Conservation (phyloP, 2,113 vertebrate species). For the Scophthalmus maximus region DNA sequence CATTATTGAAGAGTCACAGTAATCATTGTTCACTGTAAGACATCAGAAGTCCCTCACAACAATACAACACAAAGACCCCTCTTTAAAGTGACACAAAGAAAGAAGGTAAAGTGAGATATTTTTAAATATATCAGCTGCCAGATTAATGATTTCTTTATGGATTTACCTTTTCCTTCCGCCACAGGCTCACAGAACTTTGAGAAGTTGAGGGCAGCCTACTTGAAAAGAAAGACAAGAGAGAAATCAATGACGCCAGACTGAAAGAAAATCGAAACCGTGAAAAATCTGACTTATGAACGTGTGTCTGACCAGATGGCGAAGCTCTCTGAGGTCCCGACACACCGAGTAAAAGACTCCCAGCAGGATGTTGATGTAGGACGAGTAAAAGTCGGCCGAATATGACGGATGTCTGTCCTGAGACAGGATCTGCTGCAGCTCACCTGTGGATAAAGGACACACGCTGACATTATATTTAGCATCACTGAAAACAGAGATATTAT, state of each 20-base stretch:
- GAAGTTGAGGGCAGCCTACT: constrained; percentile 94
- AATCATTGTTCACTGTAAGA: neutral
- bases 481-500: neutral
- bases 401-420: constrained; percentile 88
- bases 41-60: neutral
- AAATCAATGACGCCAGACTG: neutral
- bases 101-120: neutral
- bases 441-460: constrained; percentile 72
- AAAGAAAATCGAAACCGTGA: constrained; percentile 19
- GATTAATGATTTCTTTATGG: neutral
- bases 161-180: constrained; percentile 92
- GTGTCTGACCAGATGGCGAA: constrained; percentile 90
- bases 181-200: constrained; percentile 95
- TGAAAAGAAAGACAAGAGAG: constrained; percentile 17
- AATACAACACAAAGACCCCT: neutral
- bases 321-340: constrained; percentile 94
- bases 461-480: neutral
- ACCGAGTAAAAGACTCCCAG: constrained; percentile 97
- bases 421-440: constrained; percentile 92
- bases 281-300: neutral
- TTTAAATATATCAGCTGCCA: neutral
- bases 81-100: neutral
- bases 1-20: neutral
- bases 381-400: constrained; percentile 92
- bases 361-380: constrained; percentile 95